Evolutionary conservation across 2,797 vertebrate species (phyloP).

Genomic region (Toxotes lorentzi): DNA sequence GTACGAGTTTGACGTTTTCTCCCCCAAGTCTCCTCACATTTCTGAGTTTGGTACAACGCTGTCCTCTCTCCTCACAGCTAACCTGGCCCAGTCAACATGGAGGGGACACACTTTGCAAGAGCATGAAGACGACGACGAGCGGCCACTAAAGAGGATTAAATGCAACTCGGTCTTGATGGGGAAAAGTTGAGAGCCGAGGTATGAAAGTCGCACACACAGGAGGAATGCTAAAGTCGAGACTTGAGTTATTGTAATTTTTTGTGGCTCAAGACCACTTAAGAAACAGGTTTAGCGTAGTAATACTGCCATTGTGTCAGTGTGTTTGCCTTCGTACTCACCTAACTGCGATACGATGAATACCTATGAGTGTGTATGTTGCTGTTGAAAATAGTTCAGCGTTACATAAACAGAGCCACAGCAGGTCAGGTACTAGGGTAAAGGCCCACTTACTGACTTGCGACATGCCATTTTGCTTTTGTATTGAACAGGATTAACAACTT

Average conservation of each 20-base stretch:
- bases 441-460: constrained; percentile 73
- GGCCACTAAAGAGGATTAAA: constrained; percentile 73
- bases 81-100: constrained; percentile 56
- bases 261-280: constrained; percentile 7
- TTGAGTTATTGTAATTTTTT: constrained; percentile 32
- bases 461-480: constrained; percentile 77
- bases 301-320: background rate
- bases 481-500: constrained; percentile 81
- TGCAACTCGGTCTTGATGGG: constrained; percentile 75
- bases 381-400: constrained; percentile 70
- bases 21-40: constrained; percentile 61
- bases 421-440: constrained; percentile 70
- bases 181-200: constrained; percentile 86
- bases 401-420: constrained; percentile 73
- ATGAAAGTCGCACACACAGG: constrained; percentile 77
- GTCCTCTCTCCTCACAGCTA: constrained; percentile 18
- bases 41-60: constrained; percentile 41
- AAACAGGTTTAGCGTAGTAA: constrained; percentile 12
- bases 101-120: constrained; percentile 63
- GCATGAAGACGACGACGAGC: constrained; percentile 66
- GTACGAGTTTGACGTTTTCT: constrained; percentile 76
- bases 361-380: constrained; percentile 45
- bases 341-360: constrained; percentile 12
- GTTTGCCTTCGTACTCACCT: constrained; percentile 10
- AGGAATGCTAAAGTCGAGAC: constrained; percentile 67